Evolutionary conservation across 2,888 invertebrate species (phyloP).

Genomic region (Pyrrhosoma nymphula): DNA sequence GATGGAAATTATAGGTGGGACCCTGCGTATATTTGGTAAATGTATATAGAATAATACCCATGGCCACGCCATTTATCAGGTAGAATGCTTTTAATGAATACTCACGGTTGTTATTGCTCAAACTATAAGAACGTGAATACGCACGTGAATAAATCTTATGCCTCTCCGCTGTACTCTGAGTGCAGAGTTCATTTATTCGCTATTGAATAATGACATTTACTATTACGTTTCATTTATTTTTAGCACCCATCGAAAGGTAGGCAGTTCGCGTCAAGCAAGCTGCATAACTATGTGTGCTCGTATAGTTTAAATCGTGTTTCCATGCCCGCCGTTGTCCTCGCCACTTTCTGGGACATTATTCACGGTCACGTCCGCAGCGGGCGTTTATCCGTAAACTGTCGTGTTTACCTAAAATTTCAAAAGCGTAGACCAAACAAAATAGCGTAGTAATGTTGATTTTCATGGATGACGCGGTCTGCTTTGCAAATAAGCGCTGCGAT

Average conservation of each 20-base stretch:
- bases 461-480: too few species aligned
- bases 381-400: neutral
- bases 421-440: neutral
- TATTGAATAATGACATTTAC: neutral
- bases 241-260: neutral
- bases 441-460: too few species aligned
- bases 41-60: too few species aligned
- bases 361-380: neutral
- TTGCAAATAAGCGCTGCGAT: too few species aligned
- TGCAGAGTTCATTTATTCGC: neutral
- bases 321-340: neutral
- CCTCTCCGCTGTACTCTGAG: neutral
- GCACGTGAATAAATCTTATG: too few species aligned
- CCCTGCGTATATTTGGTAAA: too few species aligned
- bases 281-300: neutral
- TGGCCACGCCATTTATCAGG: too few species aligned
- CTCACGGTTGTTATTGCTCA: too few species aligned
- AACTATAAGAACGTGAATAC: too few species aligned
- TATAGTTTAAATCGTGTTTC: neutral
- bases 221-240: neutral
- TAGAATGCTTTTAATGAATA: too few species aligned
- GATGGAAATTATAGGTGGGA: too few species aligned
- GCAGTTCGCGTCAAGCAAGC: neutral
- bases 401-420: neutral
- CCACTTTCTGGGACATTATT: neutral